These are phyloP conservation scores for Hypena proboscidalis DNA, from an alignment of 2,888 invertebrate genomes.

Conservation along the genomic window DNA sequence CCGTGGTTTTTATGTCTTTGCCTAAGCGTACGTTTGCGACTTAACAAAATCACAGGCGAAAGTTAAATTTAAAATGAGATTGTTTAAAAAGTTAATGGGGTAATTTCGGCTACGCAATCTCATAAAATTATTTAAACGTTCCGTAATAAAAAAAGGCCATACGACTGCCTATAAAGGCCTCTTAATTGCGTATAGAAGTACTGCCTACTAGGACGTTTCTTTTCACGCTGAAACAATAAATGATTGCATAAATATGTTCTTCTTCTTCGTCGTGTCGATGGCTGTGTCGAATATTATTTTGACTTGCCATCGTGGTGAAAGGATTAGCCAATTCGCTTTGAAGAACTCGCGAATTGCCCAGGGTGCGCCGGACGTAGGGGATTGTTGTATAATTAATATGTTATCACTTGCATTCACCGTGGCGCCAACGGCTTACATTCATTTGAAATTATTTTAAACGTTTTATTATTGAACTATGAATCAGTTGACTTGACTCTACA, in stretches of 20 bases:
- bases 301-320: too few relatives aligned
- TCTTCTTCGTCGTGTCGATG: too few relatives aligned
- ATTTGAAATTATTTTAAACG: too few relatives aligned
- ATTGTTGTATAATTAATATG: too few relatives aligned
- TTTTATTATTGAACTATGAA: too few relatives aligned
- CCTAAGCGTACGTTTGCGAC: constrained; percentile 21
- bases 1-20: background rate
- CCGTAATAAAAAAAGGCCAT: constrained; percentile 78
- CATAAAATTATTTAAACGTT: constrained; percentile 81
- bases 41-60: constrained; percentile 45
- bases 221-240: constrained; percentile 33
- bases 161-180: constrained; percentile 69
- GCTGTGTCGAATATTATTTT: too few relatives aligned
- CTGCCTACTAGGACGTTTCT: constrained; percentile 36
- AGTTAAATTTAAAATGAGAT: constrained; percentile 60
- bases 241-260: constrained; percentile 7
- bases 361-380: too few relatives aligned
- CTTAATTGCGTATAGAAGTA: constrained; percentile 67
- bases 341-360: too few relatives aligned
- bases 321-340: too few relatives aligned
- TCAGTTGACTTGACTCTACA: too few relatives aligned
- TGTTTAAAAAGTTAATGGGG: constrained; percentile 74
- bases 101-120: constrained; percentile 75
- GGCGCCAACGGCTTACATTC: too few relatives aligned
- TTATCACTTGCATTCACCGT: too few relatives aligned